Conservation (phyloP, 92 coral and sea anemone species). For the Epizoanthus fatuus region DNA sequence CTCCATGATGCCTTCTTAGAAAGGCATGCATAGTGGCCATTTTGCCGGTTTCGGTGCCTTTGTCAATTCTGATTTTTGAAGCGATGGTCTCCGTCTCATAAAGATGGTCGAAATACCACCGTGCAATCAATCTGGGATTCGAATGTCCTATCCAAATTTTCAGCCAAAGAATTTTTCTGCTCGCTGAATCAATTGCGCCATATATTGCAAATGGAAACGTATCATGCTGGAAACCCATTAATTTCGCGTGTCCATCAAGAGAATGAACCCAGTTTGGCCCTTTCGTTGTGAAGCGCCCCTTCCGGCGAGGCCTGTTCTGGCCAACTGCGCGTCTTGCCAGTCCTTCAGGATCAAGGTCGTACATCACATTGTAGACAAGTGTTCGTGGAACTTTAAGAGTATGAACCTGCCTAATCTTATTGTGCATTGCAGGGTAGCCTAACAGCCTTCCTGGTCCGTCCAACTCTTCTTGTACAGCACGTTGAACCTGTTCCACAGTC, state of each 20-base stretch:
- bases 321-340: slow-evolving; percentile 19
- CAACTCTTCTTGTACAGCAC: slow-evolving; percentile 25
- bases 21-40: slow-evolving; percentile 44
- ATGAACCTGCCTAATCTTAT: slow-evolving; percentile 17
- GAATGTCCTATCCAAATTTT: slow-evolving; percentile 28
- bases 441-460: slow-evolving; percentile 21
- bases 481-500: slow-evolving; percentile 25
- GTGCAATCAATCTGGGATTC: slow-evolving; percentile 32
- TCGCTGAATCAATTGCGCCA: slow-evolving; percentile 27
- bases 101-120: slow-evolving; percentile 34
- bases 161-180: slow-evolving; percentile 30
- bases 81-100: slow-evolving; percentile 23
- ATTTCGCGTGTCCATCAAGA: slow-evolving; percentile 20
- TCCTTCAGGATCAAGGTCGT: slow-evolving; percentile 19
- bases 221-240: slow-evolving; percentile 17
- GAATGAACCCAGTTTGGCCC: slow-evolving; percentile 37
- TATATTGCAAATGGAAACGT: slow-evolving; percentile 22
- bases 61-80: slow-evolving; percentile 27
- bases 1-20: slow-evolving; percentile 23
- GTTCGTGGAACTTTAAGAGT: slow-evolving; percentile 32
- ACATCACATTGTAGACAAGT: slow-evolving; percentile 27
- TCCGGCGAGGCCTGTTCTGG: background rate
- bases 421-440: slow-evolving; percentile 27
- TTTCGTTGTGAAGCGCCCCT: slow-evolving; percentile 31
- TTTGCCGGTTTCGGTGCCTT: slow-evolving; percentile 28